Evolutionary conservation across 2,888 invertebrate species (phyloP).

Genomic region (Tetanocera ferruginea): DNA sequence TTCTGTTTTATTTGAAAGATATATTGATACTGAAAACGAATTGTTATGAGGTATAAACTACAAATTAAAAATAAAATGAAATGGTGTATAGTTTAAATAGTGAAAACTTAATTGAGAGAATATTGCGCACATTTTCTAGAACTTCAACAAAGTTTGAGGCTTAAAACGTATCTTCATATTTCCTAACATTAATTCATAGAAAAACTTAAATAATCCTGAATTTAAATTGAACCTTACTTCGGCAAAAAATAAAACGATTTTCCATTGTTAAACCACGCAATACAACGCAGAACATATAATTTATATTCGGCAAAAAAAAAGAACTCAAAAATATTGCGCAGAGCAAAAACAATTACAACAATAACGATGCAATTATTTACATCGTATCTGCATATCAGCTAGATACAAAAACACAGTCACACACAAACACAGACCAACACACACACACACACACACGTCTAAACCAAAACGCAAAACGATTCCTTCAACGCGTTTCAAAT

Average conservation of each 20-base stretch:
- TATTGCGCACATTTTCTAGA: too few relatives aligned
- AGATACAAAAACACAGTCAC: not conserved
- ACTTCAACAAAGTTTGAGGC: too few relatives aligned
- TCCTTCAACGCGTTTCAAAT: slow-evolving; percentile 52
- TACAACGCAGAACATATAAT: too few relatives aligned
- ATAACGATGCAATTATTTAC: not conserved
- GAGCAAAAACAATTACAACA: not conserved
- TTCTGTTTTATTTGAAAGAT: too few relatives aligned
- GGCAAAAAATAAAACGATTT: too few relatives aligned
- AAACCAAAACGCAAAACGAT: slow-evolving; percentile 38
- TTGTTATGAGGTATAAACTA: not conserved
- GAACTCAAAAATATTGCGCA: not conserved
- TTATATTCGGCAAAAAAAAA: not conserved
- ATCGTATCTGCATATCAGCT: not conserved
- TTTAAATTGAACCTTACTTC: too few relatives aligned
- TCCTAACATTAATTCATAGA: too few relatives aligned
- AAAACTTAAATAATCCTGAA: too few relatives aligned
- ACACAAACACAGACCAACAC: not conserved
- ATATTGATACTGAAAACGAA: too few relatives aligned
- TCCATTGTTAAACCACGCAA: not conserved
- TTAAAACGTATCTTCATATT: too few relatives aligned
- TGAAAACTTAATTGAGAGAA: not conserved
- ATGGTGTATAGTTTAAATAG: not conserved
- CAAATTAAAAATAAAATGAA: not conserved
- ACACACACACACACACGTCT: not conserved